These are phyloP conservation scores for Seira ritae DNA, from an alignment of 2,888 invertebrate species.

Conservation along the genomic window DNA sequence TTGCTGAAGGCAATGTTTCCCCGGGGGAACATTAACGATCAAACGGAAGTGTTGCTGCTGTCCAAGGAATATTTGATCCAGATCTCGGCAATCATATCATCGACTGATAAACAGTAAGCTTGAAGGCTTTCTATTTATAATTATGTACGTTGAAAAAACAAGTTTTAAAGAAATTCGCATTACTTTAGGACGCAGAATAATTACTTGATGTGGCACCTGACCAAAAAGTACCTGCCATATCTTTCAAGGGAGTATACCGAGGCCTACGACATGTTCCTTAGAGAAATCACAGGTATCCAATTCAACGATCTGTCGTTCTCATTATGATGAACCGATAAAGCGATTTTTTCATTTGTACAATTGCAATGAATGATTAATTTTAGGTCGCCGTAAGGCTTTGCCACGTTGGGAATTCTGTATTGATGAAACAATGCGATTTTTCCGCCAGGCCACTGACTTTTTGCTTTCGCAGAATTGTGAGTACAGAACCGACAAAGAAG, in stretches of 20 bases:
- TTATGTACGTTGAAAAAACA: too few species aligned
- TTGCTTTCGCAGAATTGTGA: conserved; percentile 75
- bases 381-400: conserved; percentile 74
- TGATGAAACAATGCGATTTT: conserved; percentile 76
- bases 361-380: neutral
- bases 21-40: conserved; percentile 77
- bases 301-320: too few species aligned
- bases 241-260: conserved; percentile 77
- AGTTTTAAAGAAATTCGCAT: conserved; percentile 12
- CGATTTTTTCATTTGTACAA: neutral
- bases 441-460: conserved; percentile 77
- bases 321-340: too few species aligned
- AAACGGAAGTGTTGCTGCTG: conserved; percentile 78
- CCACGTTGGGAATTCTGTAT: conserved; percentile 79
- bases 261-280: conserved; percentile 73
- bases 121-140: too few species aligned
- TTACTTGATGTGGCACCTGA: conserved; percentile 80
- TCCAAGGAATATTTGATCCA: conserved; percentile 78
- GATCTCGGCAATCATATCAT: conserved; percentile 78
- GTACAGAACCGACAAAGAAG: conserved; percentile 57
- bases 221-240: conserved; percentile 78
- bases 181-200: conserved; percentile 78
- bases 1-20: conserved; percentile 77
- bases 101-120: conserved; percentile 76
- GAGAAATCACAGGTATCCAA: conserved; percentile 72